phyloP scores from a whole-genome alignment of 2,113 vertebrate genomes.

The Kryptolebias marmoratus region DNA sequence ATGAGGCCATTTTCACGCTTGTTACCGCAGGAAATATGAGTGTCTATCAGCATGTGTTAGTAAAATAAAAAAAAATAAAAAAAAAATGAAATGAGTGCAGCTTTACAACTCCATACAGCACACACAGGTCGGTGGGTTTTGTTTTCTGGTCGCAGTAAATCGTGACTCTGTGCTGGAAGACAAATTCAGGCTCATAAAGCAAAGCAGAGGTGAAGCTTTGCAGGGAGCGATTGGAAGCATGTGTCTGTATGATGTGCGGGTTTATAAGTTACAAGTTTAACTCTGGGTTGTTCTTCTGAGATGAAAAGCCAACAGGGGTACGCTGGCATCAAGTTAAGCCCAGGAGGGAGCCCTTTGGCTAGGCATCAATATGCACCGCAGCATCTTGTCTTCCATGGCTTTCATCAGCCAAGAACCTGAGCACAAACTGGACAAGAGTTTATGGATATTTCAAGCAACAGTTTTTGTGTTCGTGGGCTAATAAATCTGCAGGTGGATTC shows the following conservation, averaged over 20 bases:
- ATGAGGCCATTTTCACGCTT: constrained; percentile 77
- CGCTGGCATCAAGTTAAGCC: constrained; percentile 68
- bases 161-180: constrained; percentile 51
- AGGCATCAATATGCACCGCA: constrained; percentile 67
- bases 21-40: constrained; percentile 76
- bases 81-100: constrained; percentile 38
- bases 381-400: constrained; percentile 41
- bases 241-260: constrained; percentile 19
- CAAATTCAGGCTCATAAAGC: constrained; percentile 63
- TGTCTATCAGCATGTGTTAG: constrained; percentile 71
- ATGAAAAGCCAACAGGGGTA: constrained; percentile 57
- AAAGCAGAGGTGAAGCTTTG: constrained; percentile 25
- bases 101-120: constrained; percentile 15
- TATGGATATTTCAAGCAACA: constrained; percentile 36
- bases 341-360: constrained; percentile 63
- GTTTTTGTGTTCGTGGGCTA: constrained; percentile 13
- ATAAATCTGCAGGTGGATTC: constrained; percentile 27
- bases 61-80: constrained; percentile 25
- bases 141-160: constrained; percentile 59
- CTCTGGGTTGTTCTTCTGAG: constrained; percentile 49
- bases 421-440: constrained; percentile 22
- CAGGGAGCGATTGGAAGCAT: background rate
- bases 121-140: constrained; percentile 35
- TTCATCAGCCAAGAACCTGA: constrained; percentile 51
- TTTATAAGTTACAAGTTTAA: constrained; percentile 51